Evolutionary conservation across 1,140 invertebrate species (phyloP).

Genomic region (Aphaenogaster floridana): DNA sequence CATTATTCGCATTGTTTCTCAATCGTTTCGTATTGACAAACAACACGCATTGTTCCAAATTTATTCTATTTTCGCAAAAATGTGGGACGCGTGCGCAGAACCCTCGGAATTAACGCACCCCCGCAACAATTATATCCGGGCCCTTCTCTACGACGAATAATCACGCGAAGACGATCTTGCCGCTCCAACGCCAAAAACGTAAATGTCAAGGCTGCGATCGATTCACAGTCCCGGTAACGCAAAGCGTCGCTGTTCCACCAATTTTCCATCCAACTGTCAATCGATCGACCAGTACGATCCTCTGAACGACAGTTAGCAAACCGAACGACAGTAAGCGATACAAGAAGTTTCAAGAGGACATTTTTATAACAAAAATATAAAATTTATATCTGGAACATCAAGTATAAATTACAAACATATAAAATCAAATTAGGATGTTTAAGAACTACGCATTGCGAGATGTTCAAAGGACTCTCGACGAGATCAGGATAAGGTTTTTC

Average conservation of each 20-base stretch:
- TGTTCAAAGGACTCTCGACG: background rate
- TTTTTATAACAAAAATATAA: conserved; percentile 1
- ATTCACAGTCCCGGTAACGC: conserved; percentile 30
- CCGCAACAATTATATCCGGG: background rate
- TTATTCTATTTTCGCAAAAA: conserved; percentile 24
- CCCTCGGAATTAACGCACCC: background rate
- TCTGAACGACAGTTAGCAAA: background rate
- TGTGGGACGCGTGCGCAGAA: background rate
- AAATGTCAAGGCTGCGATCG: conserved; percentile 72
- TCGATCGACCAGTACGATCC: background rate
- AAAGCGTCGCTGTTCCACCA: background rate
- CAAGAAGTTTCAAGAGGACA: background rate
- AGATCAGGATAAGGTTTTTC: background rate
- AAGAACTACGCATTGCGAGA: background rate
- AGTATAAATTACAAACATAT: background rate
- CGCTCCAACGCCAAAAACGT: conserved; percentile 37
- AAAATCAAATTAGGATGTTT: background rate
- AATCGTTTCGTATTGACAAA: conserved; percentile 16
- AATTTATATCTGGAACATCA: background rate
- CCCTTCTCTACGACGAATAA: background rate
- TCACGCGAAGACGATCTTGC: background rate
- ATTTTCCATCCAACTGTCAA: background rate
- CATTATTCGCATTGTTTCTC: background rate
- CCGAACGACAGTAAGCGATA: background rate
- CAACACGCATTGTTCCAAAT: conserved; percentile 53